Percentiles rank a stretch among this genome's conserved stretches.
phyloP scores from a whole-genome alignment of 2,888 invertebrate species.

The Ormia ochracea region DNA sequence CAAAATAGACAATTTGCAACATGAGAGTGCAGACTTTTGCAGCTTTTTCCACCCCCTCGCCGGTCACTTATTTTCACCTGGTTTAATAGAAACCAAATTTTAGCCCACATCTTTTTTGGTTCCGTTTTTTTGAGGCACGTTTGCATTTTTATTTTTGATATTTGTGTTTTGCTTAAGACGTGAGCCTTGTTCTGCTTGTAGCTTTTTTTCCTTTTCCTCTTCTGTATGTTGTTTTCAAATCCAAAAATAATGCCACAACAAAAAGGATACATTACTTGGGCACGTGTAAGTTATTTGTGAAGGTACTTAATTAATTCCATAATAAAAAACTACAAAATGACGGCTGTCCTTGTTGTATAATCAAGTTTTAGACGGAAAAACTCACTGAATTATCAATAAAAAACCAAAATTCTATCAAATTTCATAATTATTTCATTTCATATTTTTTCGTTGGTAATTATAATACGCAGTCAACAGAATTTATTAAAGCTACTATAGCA shows the following conservation, averaged over 20 bases:
- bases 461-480: no score
- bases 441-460: no score
- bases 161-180: constrained; percentile 29
- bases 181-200: background rate
- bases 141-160: constrained; percentile 14
- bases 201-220: background rate
- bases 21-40: background rate
- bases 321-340: constrained; percentile 68
- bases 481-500: no score
- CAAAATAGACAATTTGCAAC: constrained; percentile 28
- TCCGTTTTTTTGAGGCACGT: background rate
- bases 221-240: constrained; percentile 54
- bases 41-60: background rate
- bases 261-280: constrained; percentile 76
- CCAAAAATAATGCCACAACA: constrained; percentile 63
- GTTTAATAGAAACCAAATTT: background rate
- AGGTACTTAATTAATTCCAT: constrained; percentile 76
- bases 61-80: constrained; percentile 36
- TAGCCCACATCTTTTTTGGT: background rate
- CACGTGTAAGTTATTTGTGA: constrained; percentile 75
- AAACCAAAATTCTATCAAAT: constrained; percentile 13
- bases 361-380: constrained; percentile 44
- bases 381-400: no score
- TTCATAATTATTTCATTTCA: no score
- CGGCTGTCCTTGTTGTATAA: constrained; percentile 67